Conservation (phyloP, 2,888 invertebrate species). For the Ormia ochracea region DNA sequence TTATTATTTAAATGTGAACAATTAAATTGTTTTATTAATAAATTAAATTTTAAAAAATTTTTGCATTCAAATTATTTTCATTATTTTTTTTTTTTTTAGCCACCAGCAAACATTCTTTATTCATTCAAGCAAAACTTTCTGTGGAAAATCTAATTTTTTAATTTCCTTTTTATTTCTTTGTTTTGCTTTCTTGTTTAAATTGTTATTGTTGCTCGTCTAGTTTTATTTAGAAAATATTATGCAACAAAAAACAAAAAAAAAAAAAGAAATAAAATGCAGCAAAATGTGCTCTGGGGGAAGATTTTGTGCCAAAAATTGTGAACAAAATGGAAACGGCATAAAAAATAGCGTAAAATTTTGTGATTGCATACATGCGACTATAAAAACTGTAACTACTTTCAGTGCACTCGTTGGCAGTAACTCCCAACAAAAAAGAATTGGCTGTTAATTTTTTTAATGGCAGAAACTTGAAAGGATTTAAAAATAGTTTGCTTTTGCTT, state of each 20-base stretch:
- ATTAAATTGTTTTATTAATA: too few relatives aligned
- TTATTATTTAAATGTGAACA: background rate
- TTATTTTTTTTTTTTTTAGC: background rate
- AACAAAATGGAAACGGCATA: background rate
- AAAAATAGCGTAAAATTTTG: constrained; percentile 5
- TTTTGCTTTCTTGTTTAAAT: too few relatives aligned
- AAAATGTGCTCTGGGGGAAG: constrained; percentile 14
- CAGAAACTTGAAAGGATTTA: background rate
- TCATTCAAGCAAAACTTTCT: constrained; percentile 1
- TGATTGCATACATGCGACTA: background rate
- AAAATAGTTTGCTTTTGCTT: too few relatives aligned
- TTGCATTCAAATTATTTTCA: background rate
- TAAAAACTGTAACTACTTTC: constrained; percentile 17
- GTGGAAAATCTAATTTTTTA: background rate
- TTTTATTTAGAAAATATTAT: constrained; percentile 3
- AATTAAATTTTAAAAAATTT: too few relatives aligned
- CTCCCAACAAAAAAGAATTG: background rate
- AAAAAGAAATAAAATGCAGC: background rate
- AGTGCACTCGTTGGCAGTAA: constrained; percentile 1
- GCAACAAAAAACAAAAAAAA: too few relatives aligned
- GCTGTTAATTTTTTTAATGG: background rate
- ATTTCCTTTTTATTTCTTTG: background rate
- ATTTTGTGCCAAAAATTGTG: background rate
- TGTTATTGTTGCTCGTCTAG: background rate
- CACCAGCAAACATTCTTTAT: background rate